These are phyloP conservation scores for Collichthys lucidus DNA, from an alignment of 2,113 vertebrate genomes.

Conservation along the genomic window DNA sequence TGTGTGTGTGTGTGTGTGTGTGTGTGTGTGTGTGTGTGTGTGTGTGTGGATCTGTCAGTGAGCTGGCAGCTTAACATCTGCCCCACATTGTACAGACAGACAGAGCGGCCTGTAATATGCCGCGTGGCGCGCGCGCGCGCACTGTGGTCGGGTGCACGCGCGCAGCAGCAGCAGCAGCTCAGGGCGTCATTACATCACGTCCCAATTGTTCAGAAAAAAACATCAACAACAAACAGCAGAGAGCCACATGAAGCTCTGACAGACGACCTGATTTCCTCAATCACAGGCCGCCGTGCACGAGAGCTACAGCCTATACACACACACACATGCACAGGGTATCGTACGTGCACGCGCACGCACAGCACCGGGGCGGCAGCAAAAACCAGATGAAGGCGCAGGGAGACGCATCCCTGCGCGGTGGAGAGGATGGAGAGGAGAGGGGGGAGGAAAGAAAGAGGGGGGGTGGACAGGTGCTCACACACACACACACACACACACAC, in stretches of 20 bases:
- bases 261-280: slow-evolving; percentile 54
- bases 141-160: slow-evolving; percentile 12
- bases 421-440: slow-evolving; percentile 15
- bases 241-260: slow-evolving; percentile 17
- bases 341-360: slow-evolving; percentile 28
- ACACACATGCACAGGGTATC: neutral
- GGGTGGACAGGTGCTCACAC: slow-evolving; percentile 57
- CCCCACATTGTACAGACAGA: slow-evolving; percentile 61
- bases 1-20: too few species aligned
- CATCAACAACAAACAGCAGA: slow-evolving; percentile 52
- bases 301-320: slow-evolving; percentile 7
- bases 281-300: slow-evolving; percentile 40
- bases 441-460: neutral
- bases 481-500: slow-evolving; percentile 29
- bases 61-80: slow-evolving; percentile 72
- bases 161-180: slow-evolving; percentile 40
- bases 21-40: too few species aligned
- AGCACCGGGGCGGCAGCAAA: slow-evolving; percentile 17
- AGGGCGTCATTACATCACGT: slow-evolving; percentile 76
- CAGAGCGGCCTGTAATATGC: slow-evolving; percentile 54
- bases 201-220: slow-evolving; percentile 63
- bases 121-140: slow-evolving; percentile 55
- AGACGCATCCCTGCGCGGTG: slow-evolving; percentile 41
- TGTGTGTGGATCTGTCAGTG: slow-evolving; percentile 46
- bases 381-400: slow-evolving; percentile 25